Percentiles rank a stretch among this genome's conserved stretches.
Conservation (phyloP, 2,888 invertebrate genomes). For the Yponomeuta sedellus region DNA sequence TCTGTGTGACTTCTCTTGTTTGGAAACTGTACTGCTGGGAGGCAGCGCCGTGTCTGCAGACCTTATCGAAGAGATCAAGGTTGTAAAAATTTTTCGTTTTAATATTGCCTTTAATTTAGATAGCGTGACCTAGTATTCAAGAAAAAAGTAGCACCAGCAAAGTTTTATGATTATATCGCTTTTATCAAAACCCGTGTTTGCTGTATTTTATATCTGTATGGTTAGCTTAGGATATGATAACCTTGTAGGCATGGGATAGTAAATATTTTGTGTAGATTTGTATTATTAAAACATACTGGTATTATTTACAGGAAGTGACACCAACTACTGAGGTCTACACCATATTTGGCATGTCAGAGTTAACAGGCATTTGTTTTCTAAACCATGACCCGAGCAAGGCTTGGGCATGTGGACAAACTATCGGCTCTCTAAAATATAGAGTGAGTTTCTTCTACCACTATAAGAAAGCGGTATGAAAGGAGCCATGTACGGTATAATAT, state of each 20-base stretch:
- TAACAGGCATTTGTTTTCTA: slow-evolving; percentile 36
- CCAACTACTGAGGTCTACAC: slow-evolving; percentile 41
- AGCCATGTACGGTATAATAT: neutral
- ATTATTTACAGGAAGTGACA: slow-evolving; percentile 31
- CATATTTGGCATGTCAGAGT: slow-evolving; percentile 54
- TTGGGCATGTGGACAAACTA: slow-evolving; percentile 39
- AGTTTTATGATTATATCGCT: too few relatives aligned
- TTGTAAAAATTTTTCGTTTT: slow-evolving; percentile 23
- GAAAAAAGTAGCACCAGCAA: too few relatives aligned
- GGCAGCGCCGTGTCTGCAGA: slow-evolving; percentile 46
- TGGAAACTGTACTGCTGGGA: slow-evolving; percentile 39
- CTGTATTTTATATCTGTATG: too few relatives aligned
- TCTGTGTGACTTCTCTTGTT: slow-evolving; percentile 45
- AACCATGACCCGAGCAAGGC: slow-evolving; percentile 28
- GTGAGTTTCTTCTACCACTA: slow-evolving; percentile 30
- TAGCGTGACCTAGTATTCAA: too few relatives aligned
- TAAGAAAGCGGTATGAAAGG: neutral
- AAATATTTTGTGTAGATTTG: too few relatives aligned
- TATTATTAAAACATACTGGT: neutral
- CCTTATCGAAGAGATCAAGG: slow-evolving; percentile 43
- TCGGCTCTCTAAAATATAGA: slow-evolving; percentile 42
- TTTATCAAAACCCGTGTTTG: too few relatives aligned
- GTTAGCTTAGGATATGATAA: too few relatives aligned
- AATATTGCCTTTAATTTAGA: too few relatives aligned
- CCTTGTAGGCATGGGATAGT: too few relatives aligned